These are phyloP conservation scores for Bucco capensis DNA, from an alignment of 2,113 vertebrate species.

Conservation along the genomic window DNA sequence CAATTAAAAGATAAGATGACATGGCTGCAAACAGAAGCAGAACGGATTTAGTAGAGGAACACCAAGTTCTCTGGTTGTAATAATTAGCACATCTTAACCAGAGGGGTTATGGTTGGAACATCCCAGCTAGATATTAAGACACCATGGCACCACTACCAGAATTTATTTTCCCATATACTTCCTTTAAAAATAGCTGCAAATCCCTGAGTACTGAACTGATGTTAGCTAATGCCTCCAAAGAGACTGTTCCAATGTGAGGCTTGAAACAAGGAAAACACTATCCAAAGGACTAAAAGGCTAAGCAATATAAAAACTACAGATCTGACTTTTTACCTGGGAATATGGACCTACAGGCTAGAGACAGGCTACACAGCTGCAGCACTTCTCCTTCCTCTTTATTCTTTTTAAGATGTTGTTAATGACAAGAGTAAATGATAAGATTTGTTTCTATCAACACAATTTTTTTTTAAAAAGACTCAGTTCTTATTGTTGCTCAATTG, in stretches of 20 bases:
- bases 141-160: neutral
- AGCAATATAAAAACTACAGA: neutral
- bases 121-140: neutral
- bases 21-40: conserved; percentile 82
- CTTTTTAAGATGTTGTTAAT: neutral
- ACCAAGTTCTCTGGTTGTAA: neutral
- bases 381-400: neutral
- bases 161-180: neutral
- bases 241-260: neutral
- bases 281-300: neutral
- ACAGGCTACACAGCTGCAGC: neutral
- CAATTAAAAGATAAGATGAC: conserved; percentile 93
- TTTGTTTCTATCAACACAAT: neutral
- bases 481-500: neutral
- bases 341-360: neutral
- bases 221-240: neutral
- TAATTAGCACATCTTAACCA: neutral
- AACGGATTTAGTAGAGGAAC: conserved; percentile 49
- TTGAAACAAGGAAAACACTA: neutral
- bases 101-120: neutral
- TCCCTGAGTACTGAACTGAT: neutral
- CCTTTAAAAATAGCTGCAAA: conserved; percentile 6
- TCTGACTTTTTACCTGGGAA: neutral
- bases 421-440: neutral
- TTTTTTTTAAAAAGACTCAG: neutral